Conservation (phyloP, 1,140 invertebrate genomes). For the Camponotus floridanus region DNA sequence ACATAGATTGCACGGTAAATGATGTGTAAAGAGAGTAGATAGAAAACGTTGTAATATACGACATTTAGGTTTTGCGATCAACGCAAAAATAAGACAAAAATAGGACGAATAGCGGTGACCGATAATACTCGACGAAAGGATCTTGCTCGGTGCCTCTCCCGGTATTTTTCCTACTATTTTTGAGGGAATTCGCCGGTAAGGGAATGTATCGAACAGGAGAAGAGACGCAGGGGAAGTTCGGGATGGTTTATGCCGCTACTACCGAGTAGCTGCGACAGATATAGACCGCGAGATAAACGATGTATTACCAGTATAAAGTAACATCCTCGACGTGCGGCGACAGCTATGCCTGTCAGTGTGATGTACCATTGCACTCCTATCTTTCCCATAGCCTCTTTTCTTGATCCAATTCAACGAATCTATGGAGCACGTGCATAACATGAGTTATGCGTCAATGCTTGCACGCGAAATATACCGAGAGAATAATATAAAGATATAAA, state of each 20-base stretch:
- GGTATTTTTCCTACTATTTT: conserved; percentile 5
- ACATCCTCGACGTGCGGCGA: conserved; percentile 51
- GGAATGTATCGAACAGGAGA: conserved; percentile 8
- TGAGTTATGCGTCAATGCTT: not conserved
- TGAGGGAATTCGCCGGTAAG: conserved; percentile 3
- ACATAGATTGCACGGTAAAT: conserved; percentile 47
- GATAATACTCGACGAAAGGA: conserved; percentile 26
- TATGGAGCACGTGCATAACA: not conserved
- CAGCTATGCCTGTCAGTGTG: conserved; percentile 50
- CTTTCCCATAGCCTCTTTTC: conserved; percentile 60
- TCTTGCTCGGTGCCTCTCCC: not conserved
- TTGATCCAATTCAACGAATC: conserved; percentile 48
- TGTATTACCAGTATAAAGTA: conserved; percentile 66
- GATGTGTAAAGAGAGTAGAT: conserved; percentile 48
- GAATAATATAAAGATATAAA: not conserved
- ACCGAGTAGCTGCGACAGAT: conserved; percentile 58
- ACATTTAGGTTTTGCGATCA: conserved; percentile 14
- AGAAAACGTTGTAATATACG: conserved; percentile 48
- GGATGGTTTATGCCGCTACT: conserved; percentile 31
- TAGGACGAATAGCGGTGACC: conserved; percentile 21
- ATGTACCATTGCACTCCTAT: conserved; percentile 29
- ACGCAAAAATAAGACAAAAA: conserved; percentile 10
- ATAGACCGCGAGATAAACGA: conserved; percentile 69
- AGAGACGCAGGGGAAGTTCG: conserved; percentile 13
- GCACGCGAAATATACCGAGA: not conserved